Conservation (phyloP, 2,888 invertebrate species). For the Argyresthia goedartella region DNA sequence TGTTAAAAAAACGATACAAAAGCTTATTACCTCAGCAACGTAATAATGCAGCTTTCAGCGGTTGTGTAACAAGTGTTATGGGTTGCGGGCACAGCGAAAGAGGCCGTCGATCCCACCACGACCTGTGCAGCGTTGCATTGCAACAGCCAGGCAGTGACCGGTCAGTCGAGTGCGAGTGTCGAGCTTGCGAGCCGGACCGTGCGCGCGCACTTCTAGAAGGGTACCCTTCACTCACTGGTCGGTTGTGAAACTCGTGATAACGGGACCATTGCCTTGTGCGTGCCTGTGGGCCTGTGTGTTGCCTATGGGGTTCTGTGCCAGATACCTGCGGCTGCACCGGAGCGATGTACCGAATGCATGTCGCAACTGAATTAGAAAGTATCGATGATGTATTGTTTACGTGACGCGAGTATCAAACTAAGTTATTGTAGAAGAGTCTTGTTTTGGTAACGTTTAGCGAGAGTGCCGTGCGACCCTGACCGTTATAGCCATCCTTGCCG, state of each 20-base stretch:
- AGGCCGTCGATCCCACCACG: conserved; percentile 22
- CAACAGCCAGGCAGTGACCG: neutral
- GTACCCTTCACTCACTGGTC: neutral
- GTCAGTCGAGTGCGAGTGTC: conserved; percentile 17
- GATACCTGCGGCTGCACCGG: neutral
- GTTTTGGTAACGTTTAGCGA: neutral
- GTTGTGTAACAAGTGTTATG: conserved; percentile 38
- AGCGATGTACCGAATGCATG: neutral
- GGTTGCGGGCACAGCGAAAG: conserved; percentile 43
- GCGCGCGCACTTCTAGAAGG: neutral
- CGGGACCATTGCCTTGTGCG: neutral
- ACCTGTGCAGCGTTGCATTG: conserved; percentile 17
- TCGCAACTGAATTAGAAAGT: neutral
- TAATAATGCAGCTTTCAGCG: neutral
- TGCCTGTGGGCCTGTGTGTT: neutral
- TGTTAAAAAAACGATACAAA: neutral
- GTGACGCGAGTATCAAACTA: neutral
- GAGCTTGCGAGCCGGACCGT: neutral
- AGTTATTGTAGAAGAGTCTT: too few species aligned
- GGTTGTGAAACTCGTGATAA: neutral
- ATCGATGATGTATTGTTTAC: neutral
- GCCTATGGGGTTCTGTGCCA: neutral
- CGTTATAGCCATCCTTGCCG: conserved; percentile 8
- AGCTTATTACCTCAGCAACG: neutral
- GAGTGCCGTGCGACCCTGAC: conserved; percentile 8